These are phyloP conservation scores for Diaprepes abbreviatus DNA, from an alignment of 2,888 invertebrate genomes.

Conservation along the genomic window DNA sequence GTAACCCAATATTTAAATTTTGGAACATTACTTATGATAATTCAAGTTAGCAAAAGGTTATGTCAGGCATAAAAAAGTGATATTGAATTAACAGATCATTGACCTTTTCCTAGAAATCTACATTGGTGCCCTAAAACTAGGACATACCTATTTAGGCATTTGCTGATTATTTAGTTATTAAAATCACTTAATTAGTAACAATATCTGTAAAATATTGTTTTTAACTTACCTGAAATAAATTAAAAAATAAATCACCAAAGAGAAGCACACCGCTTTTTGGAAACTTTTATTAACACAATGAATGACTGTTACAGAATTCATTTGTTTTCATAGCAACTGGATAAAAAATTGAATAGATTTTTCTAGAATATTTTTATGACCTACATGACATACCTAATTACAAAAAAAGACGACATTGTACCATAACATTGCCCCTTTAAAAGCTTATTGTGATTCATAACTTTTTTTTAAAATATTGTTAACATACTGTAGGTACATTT, in stretches of 20 bases:
- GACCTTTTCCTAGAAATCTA: conserved; percentile 34
- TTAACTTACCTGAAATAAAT: neutral
- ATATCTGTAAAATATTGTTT: conserved; percentile 5
- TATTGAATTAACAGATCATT: conserved; percentile 27
- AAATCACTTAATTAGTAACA: neutral
- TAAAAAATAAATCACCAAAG: neutral
- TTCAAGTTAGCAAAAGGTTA: neutral
- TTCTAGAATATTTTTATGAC: too few relatives aligned
- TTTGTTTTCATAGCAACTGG: neutral
- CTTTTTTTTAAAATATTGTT: too few relatives aligned
- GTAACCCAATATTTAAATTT: conserved; percentile 32
- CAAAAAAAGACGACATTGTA: too few relatives aligned
- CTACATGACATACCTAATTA: too few relatives aligned
- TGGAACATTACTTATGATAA: neutral
- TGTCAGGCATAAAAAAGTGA: neutral
- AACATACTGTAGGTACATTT: too few relatives aligned
- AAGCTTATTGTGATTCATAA: too few relatives aligned
- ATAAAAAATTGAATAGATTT: too few relatives aligned
- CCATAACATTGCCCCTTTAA: too few relatives aligned
- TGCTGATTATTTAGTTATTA: neutral
- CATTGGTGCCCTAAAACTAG: neutral
- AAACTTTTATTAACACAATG: neutral
- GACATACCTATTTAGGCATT: neutral
- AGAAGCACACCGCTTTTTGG: neutral
- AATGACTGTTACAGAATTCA: neutral